Conservation (phyloP, 1,140 invertebrate genomes). For the Pachyrhynchus sulphureomaculatus region DNA sequence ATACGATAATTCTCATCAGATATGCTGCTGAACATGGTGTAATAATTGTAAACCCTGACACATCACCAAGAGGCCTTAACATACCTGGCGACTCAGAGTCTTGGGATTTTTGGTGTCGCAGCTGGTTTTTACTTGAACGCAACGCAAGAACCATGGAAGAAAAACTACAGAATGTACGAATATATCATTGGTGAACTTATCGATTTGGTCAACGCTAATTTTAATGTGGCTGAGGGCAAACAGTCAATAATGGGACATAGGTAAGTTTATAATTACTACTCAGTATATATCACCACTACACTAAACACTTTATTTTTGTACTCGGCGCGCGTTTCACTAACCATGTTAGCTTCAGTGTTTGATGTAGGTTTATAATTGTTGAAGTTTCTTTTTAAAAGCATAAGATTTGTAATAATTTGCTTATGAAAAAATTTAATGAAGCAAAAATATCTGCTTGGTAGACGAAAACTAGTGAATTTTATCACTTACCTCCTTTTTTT, state of each 20-base stretch:
- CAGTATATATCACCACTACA: too few relatives aligned
- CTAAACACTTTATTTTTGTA: too few relatives aligned
- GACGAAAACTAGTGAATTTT: too few relatives aligned
- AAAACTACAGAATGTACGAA: slow-evolving; percentile 94
- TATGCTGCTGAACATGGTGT: slow-evolving; percentile 79
- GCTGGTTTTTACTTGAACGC: slow-evolving; percentile 98
- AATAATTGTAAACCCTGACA: slow-evolving; percentile 91
- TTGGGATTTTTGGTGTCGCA: slow-evolving; percentile 92
- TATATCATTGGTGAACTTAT: slow-evolving; percentile 93
- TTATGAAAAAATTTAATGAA: too few relatives aligned
- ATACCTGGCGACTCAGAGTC: slow-evolving; percentile 87
- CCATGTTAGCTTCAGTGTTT: too few relatives aligned
- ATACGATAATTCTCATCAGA: too few relatives aligned
- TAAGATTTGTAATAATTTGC: too few relatives aligned
- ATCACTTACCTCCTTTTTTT: too few relatives aligned
- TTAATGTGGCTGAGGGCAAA: slow-evolving; percentile 62
- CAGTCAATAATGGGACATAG: slow-evolving; percentile 87
- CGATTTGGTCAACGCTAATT: slow-evolving; percentile 73
- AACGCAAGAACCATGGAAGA: slow-evolving; percentile 86
- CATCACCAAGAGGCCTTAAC: slow-evolving; percentile 88
- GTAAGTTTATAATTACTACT: slow-evolving; percentile 52
- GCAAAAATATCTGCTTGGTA: too few relatives aligned
- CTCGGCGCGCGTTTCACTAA: too few relatives aligned
- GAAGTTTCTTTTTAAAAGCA: too few relatives aligned
- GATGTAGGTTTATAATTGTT: too few relatives aligned